These are phyloP conservation scores for Aphelocoma coerulescens DNA, from an alignment of 2,113 vertebrate genomes.

Conservation along the genomic window DNA sequence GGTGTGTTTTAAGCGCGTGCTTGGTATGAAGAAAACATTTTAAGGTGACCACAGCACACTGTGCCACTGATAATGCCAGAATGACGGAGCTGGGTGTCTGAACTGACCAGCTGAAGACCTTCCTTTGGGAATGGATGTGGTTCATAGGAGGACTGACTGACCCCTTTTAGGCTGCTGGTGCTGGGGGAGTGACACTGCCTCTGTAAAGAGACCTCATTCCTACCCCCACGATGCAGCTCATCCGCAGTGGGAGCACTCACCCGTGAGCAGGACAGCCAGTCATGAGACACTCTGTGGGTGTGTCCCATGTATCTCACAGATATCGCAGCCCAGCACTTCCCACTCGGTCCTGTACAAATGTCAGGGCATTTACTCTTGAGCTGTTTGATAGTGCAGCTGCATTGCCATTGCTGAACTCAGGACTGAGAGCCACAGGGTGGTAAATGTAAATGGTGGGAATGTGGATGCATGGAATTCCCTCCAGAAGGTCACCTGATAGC, in stretches of 20 bases:
- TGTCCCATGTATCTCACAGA: neutral
- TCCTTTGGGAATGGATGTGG: neutral
- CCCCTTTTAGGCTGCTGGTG: neutral
- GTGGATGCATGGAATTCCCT: neutral
- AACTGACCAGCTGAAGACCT: neutral
- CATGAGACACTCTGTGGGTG: neutral
- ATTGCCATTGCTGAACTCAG: neutral
- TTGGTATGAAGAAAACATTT: neutral
- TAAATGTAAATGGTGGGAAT: neutral
- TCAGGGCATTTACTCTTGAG: neutral
- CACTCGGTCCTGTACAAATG: neutral
- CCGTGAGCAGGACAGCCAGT: neutral
- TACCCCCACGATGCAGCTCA: rapidly evolving
- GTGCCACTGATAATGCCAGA: neutral
- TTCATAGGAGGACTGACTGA: neutral
- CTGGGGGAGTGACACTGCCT: neutral
- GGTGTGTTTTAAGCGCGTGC: neutral
- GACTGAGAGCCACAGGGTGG: neutral
- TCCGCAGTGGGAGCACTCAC: neutral
- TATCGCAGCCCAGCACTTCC: neutral
- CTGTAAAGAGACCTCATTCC: neutral
- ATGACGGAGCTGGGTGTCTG: neutral
- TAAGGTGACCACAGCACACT: neutral
- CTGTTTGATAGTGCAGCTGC: neutral
- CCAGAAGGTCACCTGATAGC: neutral